Evolutionary conservation across 2,797 vertebrate species (phyloP).

Genomic region (Sebastes miniatus): DNA sequence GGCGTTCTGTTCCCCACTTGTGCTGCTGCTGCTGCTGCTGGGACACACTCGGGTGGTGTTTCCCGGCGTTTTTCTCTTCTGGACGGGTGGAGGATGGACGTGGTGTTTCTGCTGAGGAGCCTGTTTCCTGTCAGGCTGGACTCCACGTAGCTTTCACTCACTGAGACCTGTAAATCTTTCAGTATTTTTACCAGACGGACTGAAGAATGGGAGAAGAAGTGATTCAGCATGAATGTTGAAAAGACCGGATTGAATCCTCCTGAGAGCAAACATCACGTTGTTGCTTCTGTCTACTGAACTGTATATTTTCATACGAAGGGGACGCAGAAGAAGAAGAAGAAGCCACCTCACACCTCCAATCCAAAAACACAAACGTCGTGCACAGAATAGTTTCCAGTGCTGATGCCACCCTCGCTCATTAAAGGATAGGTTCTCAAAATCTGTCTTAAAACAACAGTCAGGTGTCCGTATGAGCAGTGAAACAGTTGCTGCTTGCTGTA

Average conservation of each 20-base stretch:
- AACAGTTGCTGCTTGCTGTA: background rate
- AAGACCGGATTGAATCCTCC: background rate
- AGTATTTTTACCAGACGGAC: conserved; percentile 43
- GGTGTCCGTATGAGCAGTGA: background rate
- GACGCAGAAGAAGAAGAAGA: conserved; percentile 9
- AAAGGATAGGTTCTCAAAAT: background rate
- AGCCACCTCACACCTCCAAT: conserved; percentile 10
- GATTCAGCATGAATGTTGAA: conserved; percentile 23
- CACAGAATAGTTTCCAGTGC: conserved; percentile 3
- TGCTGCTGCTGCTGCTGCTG: conserved; percentile 50
- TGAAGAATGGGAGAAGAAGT: background rate
- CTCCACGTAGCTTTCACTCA: conserved; percentile 11
- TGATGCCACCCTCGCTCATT: background rate
- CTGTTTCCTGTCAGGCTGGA: conserved; percentile 6
- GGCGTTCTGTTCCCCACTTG: conserved; percentile 44
- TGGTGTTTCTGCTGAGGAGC: conserved; percentile 3
- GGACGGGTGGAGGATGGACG: background rate
- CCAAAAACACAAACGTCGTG: conserved; percentile 7
- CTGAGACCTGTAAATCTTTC: conserved; percentile 12
- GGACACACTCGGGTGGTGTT: conserved; percentile 4
- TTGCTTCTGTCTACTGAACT: conserved; percentile 30
- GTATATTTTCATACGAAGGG: conserved; percentile 26
- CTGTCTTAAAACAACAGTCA: background rate
- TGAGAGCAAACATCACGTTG: conserved; percentile 9
- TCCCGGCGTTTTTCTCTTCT: conserved; percentile 24